Evolutionary conservation across 2,113 vertebrate genomes (phyloP), one percentile per base, ranked within the genome.

Genomic region (Zingel zingel): DNA sequence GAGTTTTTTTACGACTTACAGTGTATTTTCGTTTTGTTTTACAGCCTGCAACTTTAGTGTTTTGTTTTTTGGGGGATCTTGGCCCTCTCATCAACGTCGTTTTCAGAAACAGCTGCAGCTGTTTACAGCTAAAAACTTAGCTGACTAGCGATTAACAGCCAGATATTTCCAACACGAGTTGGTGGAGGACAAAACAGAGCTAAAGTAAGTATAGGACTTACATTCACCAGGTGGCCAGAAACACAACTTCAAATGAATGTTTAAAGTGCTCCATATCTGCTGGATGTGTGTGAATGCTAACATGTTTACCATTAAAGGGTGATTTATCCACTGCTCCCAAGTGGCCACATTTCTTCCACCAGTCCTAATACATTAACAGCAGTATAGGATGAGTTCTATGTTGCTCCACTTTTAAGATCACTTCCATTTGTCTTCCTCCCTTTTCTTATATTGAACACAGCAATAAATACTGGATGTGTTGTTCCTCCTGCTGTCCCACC

Each of bases 401-500:
- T 59, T 77, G 39, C 7, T 61, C 50, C 51, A 66, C 74, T 72
- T 76, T 50, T 39, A 14, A 33, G 57, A 82, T 77, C 72, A 50
- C 51, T 54, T 65, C 64, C 36, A 76, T 85, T 80, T 85, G 45
- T 81, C 69, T 78, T 50, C 33, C 23, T 63, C 59, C 57, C 62
- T 45, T 25, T 59, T 18, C 56, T 79, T 61, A 61, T 74, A 80
- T 84, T 81, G 74, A 79, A 88, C 63, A 36, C 14, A 65, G 57
- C 53, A 63, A 89, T 91, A 91, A 91, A 92, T 90, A 89, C 63
- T 89, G 81, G 71, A 86, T 85, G 86, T 77, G 78, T 68, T 86
- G 81, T 75, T 89, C 74, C 86, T 51, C 57, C 74, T 16, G 69
- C 79, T 81, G 79, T 59, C 72, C 82, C 77, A 50, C 74, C 77